phyloP scores from a whole-genome alignment of 2,113 vertebrate species.

The Oryzias curvinotus region DNA sequence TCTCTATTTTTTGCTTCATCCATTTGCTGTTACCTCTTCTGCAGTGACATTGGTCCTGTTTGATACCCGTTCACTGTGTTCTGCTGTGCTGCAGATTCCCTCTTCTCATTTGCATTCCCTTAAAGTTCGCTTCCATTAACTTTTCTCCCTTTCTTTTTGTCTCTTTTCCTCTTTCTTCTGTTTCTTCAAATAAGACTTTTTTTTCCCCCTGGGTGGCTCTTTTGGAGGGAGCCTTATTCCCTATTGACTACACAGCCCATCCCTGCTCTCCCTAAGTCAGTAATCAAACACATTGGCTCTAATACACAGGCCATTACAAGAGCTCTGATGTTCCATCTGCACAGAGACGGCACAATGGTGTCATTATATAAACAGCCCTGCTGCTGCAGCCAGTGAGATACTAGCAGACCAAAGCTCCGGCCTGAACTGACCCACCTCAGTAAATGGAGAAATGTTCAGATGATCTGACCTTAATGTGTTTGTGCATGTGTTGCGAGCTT shows the following conservation, averaged over 20 bases:
- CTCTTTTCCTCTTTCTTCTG: slow-evolving; percentile 50
- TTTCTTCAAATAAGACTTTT: slow-evolving; percentile 68
- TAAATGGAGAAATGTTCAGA: slow-evolving; percentile 64
- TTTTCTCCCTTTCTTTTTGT: slow-evolving; percentile 60
- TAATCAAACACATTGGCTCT: slow-evolving; percentile 79
- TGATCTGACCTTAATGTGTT: slow-evolving; percentile 65
- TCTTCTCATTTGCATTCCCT: slow-evolving; percentile 77
- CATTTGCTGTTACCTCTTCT: slow-evolving; percentile 57
- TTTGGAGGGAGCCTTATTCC: slow-evolving; percentile 67
- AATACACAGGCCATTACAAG: slow-evolving; percentile 75
- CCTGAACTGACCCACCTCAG: slow-evolving; percentile 62
- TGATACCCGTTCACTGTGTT: slow-evolving; percentile 68
- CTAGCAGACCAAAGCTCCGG: slow-evolving; percentile 54
- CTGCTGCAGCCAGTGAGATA: slow-evolving; percentile 57
- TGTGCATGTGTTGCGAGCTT: slow-evolving; percentile 39
- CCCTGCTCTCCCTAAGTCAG: slow-evolving; percentile 67
- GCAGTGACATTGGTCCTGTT: slow-evolving; percentile 63
- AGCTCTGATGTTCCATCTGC: slow-evolving; percentile 75
- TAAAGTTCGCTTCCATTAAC: slow-evolving; percentile 74
- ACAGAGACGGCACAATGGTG: slow-evolving; percentile 72
- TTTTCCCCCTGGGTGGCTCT: slow-evolving; percentile 59
- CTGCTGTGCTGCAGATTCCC: slow-evolving; percentile 72
- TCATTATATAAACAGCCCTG: slow-evolving; percentile 73
- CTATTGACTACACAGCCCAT: slow-evolving; percentile 67
- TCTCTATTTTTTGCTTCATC: slow-evolving; percentile 22